A percentile compares a stretch with the other conserved stretches of the same genome.
Evolutionary conservation across 2,797 vertebrate genomes (phyloP).

Genomic region (Falco peregrinus): DNA sequence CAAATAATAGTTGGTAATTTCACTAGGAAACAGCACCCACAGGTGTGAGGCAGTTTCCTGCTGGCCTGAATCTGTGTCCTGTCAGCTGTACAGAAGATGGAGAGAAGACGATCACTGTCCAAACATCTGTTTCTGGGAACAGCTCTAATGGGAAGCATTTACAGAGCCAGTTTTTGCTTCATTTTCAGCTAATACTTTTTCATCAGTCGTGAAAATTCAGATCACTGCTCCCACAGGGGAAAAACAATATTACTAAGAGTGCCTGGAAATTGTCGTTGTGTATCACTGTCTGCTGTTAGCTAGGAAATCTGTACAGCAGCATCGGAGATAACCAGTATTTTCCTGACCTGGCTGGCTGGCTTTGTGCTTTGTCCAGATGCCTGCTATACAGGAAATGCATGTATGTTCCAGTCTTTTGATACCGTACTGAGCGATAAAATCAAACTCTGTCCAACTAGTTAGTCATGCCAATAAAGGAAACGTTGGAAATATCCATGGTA

Average conservation of each 20-base stretch:
- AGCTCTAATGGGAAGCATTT: not conserved
- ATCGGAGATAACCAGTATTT: not conserved
- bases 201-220: not conserved
- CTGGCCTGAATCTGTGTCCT: not conserved
- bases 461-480: not conserved
- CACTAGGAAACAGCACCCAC: not conserved
- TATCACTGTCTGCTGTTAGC: not conserved
- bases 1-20: not conserved
- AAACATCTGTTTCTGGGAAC: not conserved
- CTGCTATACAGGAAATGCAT: not conserved
- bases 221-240: not conserved
- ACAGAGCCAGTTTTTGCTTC: not conserved
- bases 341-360: not conserved
- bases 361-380: not conserved
- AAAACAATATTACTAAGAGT: not conserved
- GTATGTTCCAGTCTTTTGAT: not conserved
- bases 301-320: not conserved
- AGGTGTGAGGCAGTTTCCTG: not conserved
- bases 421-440: not conserved
- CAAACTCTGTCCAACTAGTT: not conserved
- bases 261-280: not conserved
- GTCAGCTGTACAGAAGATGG: not conserved
- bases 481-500: not conserved
- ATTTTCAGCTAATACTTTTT: not conserved
- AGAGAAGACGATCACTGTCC: not conserved